Percentiles rank a stretch among this genome's conserved stretches.
These are phyloP conservation scores for Exephanes ischioxanthus DNA, from an alignment of 2,888 invertebrate genomes.

Conservation along the genomic window DNA sequence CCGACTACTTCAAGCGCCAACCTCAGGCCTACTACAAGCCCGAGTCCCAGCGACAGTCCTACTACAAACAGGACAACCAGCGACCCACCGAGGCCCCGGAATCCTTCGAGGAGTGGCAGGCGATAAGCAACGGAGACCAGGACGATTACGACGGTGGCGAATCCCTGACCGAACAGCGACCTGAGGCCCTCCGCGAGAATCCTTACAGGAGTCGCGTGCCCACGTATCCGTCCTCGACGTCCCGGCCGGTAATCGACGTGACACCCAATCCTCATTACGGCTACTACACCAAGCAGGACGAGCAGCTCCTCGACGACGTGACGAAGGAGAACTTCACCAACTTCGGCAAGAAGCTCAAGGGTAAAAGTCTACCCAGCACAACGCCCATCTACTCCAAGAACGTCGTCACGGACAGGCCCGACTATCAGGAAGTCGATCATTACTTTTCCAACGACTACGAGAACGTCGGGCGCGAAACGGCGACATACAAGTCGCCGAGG, in stretches of 20 bases:
- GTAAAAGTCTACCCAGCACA: slow-evolving; percentile 85
- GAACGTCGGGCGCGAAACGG: slow-evolving; percentile 72
- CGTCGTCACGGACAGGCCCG: slow-evolving; percentile 79
- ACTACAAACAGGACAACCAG: slow-evolving; percentile 65
- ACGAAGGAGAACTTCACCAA: slow-evolving; percentile 91
- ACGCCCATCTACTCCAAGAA: slow-evolving; percentile 81
- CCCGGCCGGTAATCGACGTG: slow-evolving; percentile 82
- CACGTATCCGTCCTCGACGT: slow-evolving; percentile 77
- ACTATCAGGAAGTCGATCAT: slow-evolving; percentile 71
- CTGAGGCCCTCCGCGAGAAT: slow-evolving; percentile 52
- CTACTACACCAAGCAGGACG: slow-evolving; percentile 89
- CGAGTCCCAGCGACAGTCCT: slow-evolving; percentile 36
- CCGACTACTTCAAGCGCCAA: slow-evolving; percentile 83
- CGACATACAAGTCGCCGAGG: slow-evolving; percentile 78
- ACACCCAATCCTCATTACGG: slow-evolving; percentile 88
- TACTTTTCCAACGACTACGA: slow-evolving; percentile 74
- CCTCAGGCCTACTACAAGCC: slow-evolving; percentile 63
- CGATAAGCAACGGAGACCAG: slow-evolving; percentile 67
- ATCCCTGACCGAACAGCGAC: slow-evolving; percentile 52
- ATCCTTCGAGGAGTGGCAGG: slow-evolving; percentile 77
- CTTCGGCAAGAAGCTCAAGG: slow-evolving; percentile 89
- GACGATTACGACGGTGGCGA: slow-evolving; percentile 73
- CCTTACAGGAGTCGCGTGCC: slow-evolving; percentile 47
- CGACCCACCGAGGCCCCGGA: slow-evolving; percentile 71
- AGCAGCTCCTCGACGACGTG: slow-evolving; percentile 90